Base-by-base conservation (phyloP, 2,888 invertebrate genomes). In the Desoria tigrina region DNA sequence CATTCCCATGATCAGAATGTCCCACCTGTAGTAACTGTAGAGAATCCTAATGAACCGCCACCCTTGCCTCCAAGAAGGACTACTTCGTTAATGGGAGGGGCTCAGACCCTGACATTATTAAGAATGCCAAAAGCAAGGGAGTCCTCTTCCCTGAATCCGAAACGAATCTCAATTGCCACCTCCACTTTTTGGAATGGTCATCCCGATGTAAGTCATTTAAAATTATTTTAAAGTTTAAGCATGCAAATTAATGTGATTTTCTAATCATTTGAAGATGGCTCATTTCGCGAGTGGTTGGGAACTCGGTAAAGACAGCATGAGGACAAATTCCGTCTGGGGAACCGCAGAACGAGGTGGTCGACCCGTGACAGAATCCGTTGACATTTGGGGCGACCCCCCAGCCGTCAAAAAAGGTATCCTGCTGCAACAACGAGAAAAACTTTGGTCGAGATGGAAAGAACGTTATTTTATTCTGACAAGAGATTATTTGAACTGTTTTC, bases 381-480 rank as follows among this genome's bases (percentile, higher is more conserved):
- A 74, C 37, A 65, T 74, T 51, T 74, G 74, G 74, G 72, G 73
- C 1, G 73, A 77, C 54, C 73, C 74, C 14, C 85, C 85, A 76
- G 85, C 86, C 71, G 84, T 86, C 78, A 86, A 86, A 79, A 83
- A 85, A 63, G 86, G 86, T 66, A 81, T 86, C 55, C 80, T 86
- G 65, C 85, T 85, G 84, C 86, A 86, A 78, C 86, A 86, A 77
- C 80, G 86, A 66, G 86, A 86, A 78, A 83, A 85, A 73, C 79
- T 86, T 61, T 86, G 86, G 80, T 85, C 86, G 65, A 80, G 86
- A 69, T 87, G 86, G 86, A 87, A 87, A 79, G 86, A 87, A 78
- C 81, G 86, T 77, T 86, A 86, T 77, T 86, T 86, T 79, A 84
- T 87, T 74, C 81, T 87, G 54, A 87, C 86, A 69, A 81, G 85